Evolutionary conservation across 2,888 invertebrate species (phyloP).

Genomic region (Tenthredo notha): DNA sequence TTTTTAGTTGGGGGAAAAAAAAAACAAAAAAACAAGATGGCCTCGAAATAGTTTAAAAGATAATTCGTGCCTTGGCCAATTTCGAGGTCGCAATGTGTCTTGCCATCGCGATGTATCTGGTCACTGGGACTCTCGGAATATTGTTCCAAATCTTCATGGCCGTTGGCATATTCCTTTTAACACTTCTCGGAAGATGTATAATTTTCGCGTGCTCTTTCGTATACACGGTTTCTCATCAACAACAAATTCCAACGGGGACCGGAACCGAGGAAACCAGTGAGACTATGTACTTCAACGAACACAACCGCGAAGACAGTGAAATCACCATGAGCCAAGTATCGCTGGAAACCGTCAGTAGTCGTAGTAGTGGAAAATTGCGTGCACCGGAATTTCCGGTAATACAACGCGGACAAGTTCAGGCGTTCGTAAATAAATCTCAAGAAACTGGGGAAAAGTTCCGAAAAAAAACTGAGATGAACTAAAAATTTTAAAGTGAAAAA

Average conservation of each 20-base stretch:
- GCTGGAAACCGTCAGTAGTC: constrained; percentile 63
- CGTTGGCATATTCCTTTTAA: constrained; percentile 62
- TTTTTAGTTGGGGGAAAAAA: not conserved
- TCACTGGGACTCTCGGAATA: constrained; percentile 63
- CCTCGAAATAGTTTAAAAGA: not conserved
- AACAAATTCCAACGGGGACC: not conserved
- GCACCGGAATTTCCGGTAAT: not conserved
- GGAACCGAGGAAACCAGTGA: constrained; percentile 57
- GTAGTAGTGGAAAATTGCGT: not conserved
- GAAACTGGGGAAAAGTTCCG: not conserved
- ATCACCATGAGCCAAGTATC: constrained; percentile 65
- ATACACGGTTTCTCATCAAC: constrained; percentile 58
- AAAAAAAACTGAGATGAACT: not conserved
- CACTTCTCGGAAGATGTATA: constrained; percentile 61
- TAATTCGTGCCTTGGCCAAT: not conserved
- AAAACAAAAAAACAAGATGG: not conserved
- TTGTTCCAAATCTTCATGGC: constrained; percentile 60
- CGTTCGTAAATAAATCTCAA: not conserved
- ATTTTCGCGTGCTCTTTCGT: constrained; percentile 62
- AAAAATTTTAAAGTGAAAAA: not conserved
- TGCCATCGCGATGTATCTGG: constrained; percentile 65
- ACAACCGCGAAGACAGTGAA: constrained; percentile 66
- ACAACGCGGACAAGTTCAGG: not conserved
- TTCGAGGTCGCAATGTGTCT: constrained; percentile 63
- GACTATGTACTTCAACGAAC: constrained; percentile 68